Evolutionary conservation across 2,888 invertebrate genomes (phyloP), one percentile per base, ranked within the genome.

Genomic region (Epinotia demarniana): DNA sequence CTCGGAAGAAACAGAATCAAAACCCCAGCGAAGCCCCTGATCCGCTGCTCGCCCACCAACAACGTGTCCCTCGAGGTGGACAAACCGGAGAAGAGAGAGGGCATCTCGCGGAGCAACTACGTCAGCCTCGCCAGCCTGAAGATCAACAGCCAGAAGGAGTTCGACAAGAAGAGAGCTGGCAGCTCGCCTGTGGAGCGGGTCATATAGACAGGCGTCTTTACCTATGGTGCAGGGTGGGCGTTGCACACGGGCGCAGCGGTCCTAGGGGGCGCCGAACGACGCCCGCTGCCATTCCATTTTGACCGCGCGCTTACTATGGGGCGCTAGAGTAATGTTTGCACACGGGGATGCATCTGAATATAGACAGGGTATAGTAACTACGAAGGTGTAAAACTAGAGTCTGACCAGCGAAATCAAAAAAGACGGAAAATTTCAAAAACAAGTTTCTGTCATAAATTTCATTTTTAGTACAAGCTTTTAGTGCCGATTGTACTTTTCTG

Each of bases 41-140:
- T 83, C 5, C 76, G 87, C 2, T 85, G 83, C 64, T 67, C 84
- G 0, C 86, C 83, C 11, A 82, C 78, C 0, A 81, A 77, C 39
- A 84, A 85, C 43, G 80, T 81, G 5, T 81, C 84, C 0, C 60
- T 64, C 0, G 66, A 71, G 11, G 66, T 55, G 2, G 71, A 71
- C n/a, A 61, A 46, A 4, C 79, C 81, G 0, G 89, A 89, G 76
- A 89, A 84, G 71, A 70, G 57, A 0, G 58, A 79, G 0, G 80
- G 80, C 3, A 94, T 93, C 19, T 91, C 92, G 0, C 83, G 92
- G 1, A 92, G 93, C 78, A 94, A 94, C 80, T 94, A 94, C 76
- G 94, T 94, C 13, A 93, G 92, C 78, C 77, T 94, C 64, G 94
- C 94, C 0, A 94, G 93, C 79, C 77, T 94, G 72, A 92, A 91